Evolutionary conservation across 2,797 vertebrate species (phyloP).

Genomic region (Etheostoma perlongum): DNA sequence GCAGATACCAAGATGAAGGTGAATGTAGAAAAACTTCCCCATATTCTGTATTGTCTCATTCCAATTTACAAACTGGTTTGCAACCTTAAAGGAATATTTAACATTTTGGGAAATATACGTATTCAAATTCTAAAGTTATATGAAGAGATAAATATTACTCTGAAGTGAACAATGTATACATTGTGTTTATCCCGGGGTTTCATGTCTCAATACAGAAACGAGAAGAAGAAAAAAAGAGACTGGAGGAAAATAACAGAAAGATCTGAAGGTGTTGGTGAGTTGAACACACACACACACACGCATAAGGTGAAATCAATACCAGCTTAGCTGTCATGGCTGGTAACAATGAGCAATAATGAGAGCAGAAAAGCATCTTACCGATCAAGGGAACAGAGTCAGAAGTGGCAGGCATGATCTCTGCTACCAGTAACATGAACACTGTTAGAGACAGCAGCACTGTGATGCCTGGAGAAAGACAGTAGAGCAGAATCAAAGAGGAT

Average conservation of each 20-base stretch:
- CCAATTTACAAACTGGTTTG: too few species aligned
- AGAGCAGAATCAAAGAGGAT: constrained; percentile 24
- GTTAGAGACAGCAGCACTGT: constrained; percentile 94
- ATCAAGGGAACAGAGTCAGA: constrained; percentile 95
- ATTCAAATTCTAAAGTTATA: background rate
- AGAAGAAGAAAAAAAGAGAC: background rate
- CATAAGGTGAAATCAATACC: background rate
- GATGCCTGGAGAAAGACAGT: constrained; percentile 83
- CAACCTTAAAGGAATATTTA: too few species aligned
- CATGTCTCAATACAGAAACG: background rate
- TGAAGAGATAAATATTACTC: too few species aligned
- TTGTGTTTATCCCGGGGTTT: too few species aligned
- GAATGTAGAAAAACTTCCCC: too few species aligned
- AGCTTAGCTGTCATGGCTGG: too few species aligned
- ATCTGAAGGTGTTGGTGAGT: background rate
- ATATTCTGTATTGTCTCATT: too few species aligned
- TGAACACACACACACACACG: background rate
- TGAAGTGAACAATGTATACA: too few species aligned
- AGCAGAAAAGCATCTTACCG: constrained; percentile 78
- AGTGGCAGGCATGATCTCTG: constrained; percentile 95
- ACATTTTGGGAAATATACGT: too few species aligned
- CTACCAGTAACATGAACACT: constrained; percentile 94
- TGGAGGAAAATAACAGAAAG: background rate
- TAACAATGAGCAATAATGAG: constrained; percentile 1
- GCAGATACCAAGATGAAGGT: background rate